These are phyloP conservation scores for Eupithecia vulgata DNA, from an alignment of 2,888 invertebrate genomes.

Conservation along the genomic window DNA sequence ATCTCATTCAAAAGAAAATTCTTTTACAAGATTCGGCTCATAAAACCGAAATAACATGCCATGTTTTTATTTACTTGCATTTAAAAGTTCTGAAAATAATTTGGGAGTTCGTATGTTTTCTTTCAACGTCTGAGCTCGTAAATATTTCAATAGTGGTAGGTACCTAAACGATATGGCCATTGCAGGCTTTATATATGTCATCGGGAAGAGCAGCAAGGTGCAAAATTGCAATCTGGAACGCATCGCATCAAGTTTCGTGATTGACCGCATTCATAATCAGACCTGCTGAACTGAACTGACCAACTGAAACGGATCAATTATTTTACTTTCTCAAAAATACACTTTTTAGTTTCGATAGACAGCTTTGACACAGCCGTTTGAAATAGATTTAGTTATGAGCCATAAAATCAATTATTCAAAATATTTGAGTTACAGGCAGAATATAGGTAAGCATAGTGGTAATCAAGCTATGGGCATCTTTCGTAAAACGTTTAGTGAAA, in stretches of 20 bases:
- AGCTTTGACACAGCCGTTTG: too few species aligned
- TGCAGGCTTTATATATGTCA: not conserved
- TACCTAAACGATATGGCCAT: not conserved
- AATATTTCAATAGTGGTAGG: slow-evolving; percentile 5
- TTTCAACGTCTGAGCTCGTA: slow-evolving; percentile 1
- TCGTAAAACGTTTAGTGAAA: not conserved
- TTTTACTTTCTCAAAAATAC: too few species aligned
- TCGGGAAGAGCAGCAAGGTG: not conserved
- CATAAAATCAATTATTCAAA: not conserved
- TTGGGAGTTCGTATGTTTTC: slow-evolving; percentile 6
- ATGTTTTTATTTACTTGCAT: slow-evolving; percentile 40
- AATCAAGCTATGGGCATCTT: not conserved
- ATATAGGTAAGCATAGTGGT: not conserved
- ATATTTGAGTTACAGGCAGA: not conserved
- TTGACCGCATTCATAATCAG: too few species aligned
- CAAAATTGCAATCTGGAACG: not conserved
- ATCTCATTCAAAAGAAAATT: slow-evolving; percentile 31
- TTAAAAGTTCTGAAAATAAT: slow-evolving; percentile 19
- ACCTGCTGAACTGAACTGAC: too few species aligned
- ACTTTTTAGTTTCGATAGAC: too few species aligned
- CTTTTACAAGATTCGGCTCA: slow-evolving; percentile 32
- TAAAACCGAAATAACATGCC: slow-evolving; percentile 41
- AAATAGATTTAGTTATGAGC: too few species aligned
- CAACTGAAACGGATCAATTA: too few species aligned
- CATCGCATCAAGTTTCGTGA: not conserved